phyloP scores from a whole-genome alignment of 2,888 invertebrate genomes.

The Resseliella maxima region DNA sequence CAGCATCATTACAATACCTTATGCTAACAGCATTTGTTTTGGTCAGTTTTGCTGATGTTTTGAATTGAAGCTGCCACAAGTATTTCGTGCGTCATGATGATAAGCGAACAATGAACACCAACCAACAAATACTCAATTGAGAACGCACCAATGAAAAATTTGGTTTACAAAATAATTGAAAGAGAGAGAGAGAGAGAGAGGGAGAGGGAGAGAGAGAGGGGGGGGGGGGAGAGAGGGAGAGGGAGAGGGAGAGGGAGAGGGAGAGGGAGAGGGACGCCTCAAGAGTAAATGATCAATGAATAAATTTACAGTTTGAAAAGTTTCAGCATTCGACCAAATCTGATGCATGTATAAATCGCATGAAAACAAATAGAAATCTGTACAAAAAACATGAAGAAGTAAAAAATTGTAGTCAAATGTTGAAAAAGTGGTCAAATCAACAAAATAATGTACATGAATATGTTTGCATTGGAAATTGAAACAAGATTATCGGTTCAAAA shows the following conservation, averaged over 20 bases:
- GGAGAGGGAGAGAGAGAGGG: no score
- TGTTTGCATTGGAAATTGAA: not conserved
- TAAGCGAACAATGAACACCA: no score
- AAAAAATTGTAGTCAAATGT: not conserved
- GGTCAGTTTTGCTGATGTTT: slow-evolving; percentile 38
- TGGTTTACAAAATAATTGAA: no score
- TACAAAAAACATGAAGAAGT: not conserved
- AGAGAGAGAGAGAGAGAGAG: no score
- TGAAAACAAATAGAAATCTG: no score
- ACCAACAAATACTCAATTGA: no score
- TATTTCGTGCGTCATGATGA: no score
- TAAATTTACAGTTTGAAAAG: slow-evolving; percentile 47
- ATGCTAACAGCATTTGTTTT: slow-evolving; percentile 7
- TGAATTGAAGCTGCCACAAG: no score
- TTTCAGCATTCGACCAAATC: slow-evolving; percentile 11
- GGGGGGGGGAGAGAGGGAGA: no score
- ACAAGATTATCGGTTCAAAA: slow-evolving; percentile 4
- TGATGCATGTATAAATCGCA: not conserved
- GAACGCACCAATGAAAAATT: not conserved
- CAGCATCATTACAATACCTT: slow-evolving; percentile 30
- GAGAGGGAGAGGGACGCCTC: not conserved
- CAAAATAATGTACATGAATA: not conserved
- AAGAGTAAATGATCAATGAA: slow-evolving; percentile 34
- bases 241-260: not conserved
- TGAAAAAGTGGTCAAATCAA: not conserved